A percentile compares a stretch with the other conserved stretches of the same genome.
Evolutionary conservation across 1,140 invertebrate genomes (phyloP).

Genomic region (Tetramorium simillimum): DNA sequence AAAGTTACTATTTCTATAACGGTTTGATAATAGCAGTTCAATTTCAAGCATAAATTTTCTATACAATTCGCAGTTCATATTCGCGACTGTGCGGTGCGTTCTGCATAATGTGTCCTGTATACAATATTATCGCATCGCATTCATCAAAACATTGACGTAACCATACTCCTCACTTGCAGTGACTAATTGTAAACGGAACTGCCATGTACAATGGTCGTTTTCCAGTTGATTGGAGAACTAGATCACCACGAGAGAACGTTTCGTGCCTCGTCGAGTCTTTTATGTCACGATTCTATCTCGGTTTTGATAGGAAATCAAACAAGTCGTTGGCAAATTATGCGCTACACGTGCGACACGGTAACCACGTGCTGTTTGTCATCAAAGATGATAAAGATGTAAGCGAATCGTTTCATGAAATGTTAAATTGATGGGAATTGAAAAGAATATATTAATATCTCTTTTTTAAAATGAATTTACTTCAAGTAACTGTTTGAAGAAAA

Average conservation of each 20-base stretch:
- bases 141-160: constrained; percentile 36
- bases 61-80: background rate
- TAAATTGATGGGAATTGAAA: background rate
- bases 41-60: constrained; percentile 25
- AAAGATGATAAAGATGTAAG: background rate
- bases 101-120: constrained; percentile 18
- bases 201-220: constrained; percentile 47
- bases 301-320: constrained; percentile 49
- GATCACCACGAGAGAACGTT: constrained; percentile 41
- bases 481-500: background rate
- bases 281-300: constrained; percentile 26
- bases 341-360: background rate
- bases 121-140: constrained; percentile 24
- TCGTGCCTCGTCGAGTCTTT: constrained; percentile 51
- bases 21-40: background rate
- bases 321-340: constrained; percentile 32
- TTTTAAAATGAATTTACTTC: background rate
- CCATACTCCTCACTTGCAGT: constrained; percentile 30
- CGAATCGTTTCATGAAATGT: background rate
- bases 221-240: constrained; percentile 54
- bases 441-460: background rate
- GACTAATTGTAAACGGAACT: constrained; percentile 60
- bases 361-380: background rate
- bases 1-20: background rate
- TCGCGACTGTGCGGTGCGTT: background rate